Percentiles rank a stretch among this genome's conserved stretches.
These are phyloP conservation scores for Nipponia nippon DNA, from an alignment of 2,113 vertebrate species.

Conservation along the genomic window DNA sequence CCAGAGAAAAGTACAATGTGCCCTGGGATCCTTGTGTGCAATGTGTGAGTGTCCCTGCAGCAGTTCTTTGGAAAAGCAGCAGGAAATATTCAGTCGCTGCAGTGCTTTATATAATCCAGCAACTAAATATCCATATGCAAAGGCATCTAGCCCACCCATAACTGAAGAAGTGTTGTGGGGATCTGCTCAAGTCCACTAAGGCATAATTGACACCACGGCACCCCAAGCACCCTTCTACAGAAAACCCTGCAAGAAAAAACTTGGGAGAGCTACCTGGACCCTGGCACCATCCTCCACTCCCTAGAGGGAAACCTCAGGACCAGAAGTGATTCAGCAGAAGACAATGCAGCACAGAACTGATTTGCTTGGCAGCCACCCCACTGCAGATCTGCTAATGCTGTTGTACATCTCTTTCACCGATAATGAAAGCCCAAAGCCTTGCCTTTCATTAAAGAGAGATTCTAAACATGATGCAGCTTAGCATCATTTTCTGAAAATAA, in stretches of 20 bases:
- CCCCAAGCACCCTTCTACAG: not conserved
- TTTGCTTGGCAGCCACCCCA: not conserved
- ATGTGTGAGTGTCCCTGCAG: not conserved
- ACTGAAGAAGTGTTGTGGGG: not conserved
- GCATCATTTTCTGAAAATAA: not conserved
- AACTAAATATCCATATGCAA: not conserved
- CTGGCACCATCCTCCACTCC: not conserved
- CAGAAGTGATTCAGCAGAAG: constrained; percentile 38
- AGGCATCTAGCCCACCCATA: not conserved
- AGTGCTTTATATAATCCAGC: not conserved
- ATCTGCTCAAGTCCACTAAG: not conserved
- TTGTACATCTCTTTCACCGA: not conserved
- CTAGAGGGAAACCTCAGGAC: not conserved
- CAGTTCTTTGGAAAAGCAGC: not conserved
- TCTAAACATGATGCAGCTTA: not conserved
- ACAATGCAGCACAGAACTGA: not conserved
- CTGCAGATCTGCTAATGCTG: not conserved
- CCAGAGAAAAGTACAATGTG: not conserved
- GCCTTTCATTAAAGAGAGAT: not conserved
- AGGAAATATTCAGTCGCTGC: not conserved
- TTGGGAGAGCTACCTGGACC: not conserved
- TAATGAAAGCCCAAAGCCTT: not conserved
- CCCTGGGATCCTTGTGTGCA: not conserved
- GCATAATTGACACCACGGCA: not conserved
- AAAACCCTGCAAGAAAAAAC: not conserved